Evolutionary conservation across 2,888 invertebrate genomes (phyloP), one percentile per base, ranked within the genome.

Genomic region (Empis stercorea): DNA sequence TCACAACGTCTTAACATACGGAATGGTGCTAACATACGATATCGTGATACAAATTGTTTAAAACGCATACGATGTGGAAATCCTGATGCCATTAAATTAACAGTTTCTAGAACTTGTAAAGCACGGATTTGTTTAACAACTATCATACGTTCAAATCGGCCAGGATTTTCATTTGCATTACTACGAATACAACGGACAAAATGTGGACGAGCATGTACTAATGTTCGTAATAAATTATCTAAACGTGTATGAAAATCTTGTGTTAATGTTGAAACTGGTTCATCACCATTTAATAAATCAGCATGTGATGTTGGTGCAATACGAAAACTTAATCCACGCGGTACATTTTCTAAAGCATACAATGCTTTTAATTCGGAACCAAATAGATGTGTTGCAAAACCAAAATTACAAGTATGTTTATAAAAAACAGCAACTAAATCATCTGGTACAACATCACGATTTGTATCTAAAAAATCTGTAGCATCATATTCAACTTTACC

Each of bases 381-480:
- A 65, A 95, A 95, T n/a, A 95, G 73, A 65, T 95, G 93, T 15
- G 92, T 91, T 1, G 91, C 94, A 68, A 95, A 95, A n/a, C 94
- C 94, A 69, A 95, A 95, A 65, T 88, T 92, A 70, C 94, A 95
- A 48, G 81, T 82, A 59, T 91, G 85, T 61, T 87, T 87, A 70
- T 92, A 87, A 70, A 95, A 95, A 3, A 92, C 89, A 1, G 87
- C 84, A 2, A 95, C 87, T 58, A 94, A 72, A 65, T 94, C 93
- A 64, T 92, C 93, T 2, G 92, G 88, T 43, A 94, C 84, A 11
- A 87, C 83, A 70, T 95, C 94, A 54, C 87, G 82, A 71, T 95
- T 95, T 11, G 91, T 89, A 58, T 89, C 87, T 48, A 93, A 71
- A 68, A 95, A 94, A 61, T 88, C 86, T 0, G 82, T 79, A 5